phyloP scores from a whole-genome alignment of 2,888 invertebrate genomes.

The Falcaria lacertinaria region DNA sequence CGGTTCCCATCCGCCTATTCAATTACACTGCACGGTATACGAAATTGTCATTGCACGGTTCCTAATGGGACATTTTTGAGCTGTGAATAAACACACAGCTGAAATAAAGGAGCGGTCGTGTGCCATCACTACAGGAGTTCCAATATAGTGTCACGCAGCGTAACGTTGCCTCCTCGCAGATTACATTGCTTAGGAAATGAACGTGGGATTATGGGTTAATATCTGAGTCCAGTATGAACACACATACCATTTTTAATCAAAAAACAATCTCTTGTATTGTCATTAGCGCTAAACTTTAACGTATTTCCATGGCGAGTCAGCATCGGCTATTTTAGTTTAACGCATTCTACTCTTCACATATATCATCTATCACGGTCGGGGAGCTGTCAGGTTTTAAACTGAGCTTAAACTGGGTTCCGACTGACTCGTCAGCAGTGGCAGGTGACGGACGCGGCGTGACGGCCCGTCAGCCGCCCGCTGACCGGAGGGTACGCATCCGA shows the following conservation, averaged over 20 bases:
- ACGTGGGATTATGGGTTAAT: conserved; percentile 40
- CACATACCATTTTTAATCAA: conserved; percentile 32
- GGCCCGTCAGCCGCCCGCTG: conserved; percentile 42
- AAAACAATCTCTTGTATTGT: conserved; percentile 41
- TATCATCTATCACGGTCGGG: conserved; percentile 62
- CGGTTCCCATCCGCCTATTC: conserved; percentile 69
- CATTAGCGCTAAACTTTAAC: conserved; percentile 57
- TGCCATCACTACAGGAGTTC: conserved; percentile 69
- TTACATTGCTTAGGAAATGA: conserved; percentile 49
- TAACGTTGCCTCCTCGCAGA: conserved; percentile 40
- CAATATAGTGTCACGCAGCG: conserved; percentile 56
- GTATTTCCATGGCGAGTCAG: conserved; percentile 33
- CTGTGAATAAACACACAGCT: conserved; percentile 61
- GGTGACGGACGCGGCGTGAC: conserved; percentile 64
- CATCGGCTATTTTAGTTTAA: conserved; percentile 55
- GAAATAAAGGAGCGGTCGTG: conserved; percentile 64
- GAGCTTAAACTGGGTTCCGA: conserved; percentile 55
- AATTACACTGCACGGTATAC: conserved; percentile 63
- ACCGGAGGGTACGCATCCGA: conserved; percentile 29
- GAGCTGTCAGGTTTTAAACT: conserved; percentile 65
- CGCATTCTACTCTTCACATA: conserved; percentile 46
- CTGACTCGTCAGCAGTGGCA: conserved; percentile 57
- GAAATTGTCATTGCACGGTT: conserved; percentile 66
- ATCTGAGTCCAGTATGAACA: conserved; percentile 26
- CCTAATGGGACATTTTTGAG: conserved; percentile 69